Conservation (phyloP, 1,140 invertebrate species). For the Cataglyphis hispanica region DNA sequence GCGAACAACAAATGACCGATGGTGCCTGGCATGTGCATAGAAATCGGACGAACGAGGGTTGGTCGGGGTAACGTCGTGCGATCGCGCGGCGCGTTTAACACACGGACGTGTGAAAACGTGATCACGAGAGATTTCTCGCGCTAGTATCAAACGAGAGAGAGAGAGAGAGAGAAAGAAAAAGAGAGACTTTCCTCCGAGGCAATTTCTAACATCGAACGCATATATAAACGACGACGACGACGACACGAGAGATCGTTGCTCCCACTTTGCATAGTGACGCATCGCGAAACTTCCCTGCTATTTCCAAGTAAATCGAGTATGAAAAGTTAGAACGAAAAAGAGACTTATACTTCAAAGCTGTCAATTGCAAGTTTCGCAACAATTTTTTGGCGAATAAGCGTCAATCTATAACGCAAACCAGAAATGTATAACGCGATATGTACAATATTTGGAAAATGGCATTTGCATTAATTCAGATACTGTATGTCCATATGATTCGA, state of each 20-base stretch:
- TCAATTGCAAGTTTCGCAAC: not conserved
- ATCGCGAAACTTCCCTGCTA: not conserved
- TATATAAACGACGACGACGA: slow-evolving; percentile 17
- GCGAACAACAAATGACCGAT: slow-evolving; percentile 29
- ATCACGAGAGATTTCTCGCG: slow-evolving; percentile 54
- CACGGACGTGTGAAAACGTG: slow-evolving; percentile 62
- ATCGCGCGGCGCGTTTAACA: slow-evolving; percentile 54
- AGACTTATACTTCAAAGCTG: not conserved
- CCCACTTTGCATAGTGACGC: slow-evolving; percentile 33
- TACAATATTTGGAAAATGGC: not conserved
- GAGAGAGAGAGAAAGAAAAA: not conserved
- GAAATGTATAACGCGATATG: not conserved
- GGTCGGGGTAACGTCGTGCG: slow-evolving; percentile 39
- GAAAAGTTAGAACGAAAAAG: not conserved
- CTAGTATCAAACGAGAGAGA: too few relatives aligned
- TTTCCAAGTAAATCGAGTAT: slow-evolving; percentile 1
- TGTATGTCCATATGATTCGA: not conserved
- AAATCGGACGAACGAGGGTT: slow-evolving; percentile 49
- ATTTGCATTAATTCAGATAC: not conserved
- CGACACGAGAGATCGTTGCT: slow-evolving; percentile 54
- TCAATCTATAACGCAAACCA: not conserved
- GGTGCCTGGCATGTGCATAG: slow-evolving; percentile 39
- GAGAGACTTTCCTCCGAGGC: slow-evolving; percentile 57
- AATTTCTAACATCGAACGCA: slow-evolving; percentile 61
- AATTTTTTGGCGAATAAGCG: not conserved